Evolutionary conservation across 2,888 invertebrate genomes (phyloP), one percentile per base, ranked within the genome.

Genomic region (Phyllotreta striolata): DNA sequence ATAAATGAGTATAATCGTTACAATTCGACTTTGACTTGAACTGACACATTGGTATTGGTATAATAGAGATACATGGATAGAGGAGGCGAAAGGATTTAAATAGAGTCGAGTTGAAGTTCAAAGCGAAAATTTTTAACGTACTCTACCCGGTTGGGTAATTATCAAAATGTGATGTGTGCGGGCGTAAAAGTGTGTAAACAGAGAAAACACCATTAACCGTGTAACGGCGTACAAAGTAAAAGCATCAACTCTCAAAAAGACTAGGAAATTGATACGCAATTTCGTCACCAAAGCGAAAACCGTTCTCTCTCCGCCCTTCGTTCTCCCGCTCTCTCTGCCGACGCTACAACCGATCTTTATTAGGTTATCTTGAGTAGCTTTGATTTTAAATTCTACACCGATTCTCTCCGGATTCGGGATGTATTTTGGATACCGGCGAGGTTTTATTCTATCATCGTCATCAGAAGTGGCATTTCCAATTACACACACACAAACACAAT

Each of bases 201-300:
- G 66, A 66, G 68, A 65, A 69, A 69, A 69, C 61, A 61, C 60
- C 63, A 63, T 69, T 66, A 66, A 51, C 57, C 65, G 62, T 59
- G 57, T 56, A 46, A 46, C 62, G 37, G 55, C 56, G 54, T 73
- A 73, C 71, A 68, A 70, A 62, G 71, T 71, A 73, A 73, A 70
- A 72, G 72, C 71, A 65, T 67, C 66, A 72, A 66, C 73, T 24
- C 24, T 74, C 74, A 75, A 75, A 74, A 74, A 74, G 73, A 74
- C 73, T 71, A 65, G 73, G 72, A 72, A 76, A 76, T 76, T 76
- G 74, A 74, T 74, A 76, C 72, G 73, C 75, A 76, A 75, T 75
- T 75, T 74, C 71, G 74, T 73, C 75, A 74, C 74, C 73, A 72
- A 64, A 64, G 49, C 12, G 38, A 56, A 52, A 43, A 41, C 43